These are phyloP conservation scores for Linnaemya vulpina DNA, from an alignment of 2,888 invertebrate species.

Conservation along the genomic window DNA sequence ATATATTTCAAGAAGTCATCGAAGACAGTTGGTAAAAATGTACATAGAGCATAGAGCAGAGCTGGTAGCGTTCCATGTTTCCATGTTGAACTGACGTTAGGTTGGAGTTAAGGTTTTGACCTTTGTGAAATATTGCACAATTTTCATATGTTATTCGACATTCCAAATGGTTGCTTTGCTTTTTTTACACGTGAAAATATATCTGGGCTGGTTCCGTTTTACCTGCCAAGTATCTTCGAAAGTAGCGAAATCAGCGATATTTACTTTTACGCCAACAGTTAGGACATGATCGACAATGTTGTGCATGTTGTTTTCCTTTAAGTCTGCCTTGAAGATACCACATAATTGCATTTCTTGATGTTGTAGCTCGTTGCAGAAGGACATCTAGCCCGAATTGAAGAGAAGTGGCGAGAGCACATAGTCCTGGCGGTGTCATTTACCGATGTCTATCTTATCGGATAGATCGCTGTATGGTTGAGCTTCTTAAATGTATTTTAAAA, in stretches of 20 bases:
- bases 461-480: too few species aligned
- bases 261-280: too few species aligned
- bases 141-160: neutral
- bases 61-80: neutral
- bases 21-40: neutral
- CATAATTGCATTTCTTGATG: neutral
- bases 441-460: too few species aligned
- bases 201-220: neutral
- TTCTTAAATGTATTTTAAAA: too few species aligned
- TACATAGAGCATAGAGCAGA: neutral
- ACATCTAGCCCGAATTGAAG: too few species aligned
- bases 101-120: neutral
- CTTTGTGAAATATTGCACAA: neutral
- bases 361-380: neutral
- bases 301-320: neutral
- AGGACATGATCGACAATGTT: too few species aligned
- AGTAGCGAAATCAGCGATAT: too few species aligned
- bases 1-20: too few species aligned
- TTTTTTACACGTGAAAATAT: neutral
- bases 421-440: too few species aligned
- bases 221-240: neutral
- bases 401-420: too few species aligned
- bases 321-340: neutral
- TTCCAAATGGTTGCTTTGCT: neutral
- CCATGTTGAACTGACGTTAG: neutral